Evolutionary conservation across 2,888 invertebrate species (phyloP), one percentile per base, ranked within the genome.

Genomic region (Tortrix viridana): DNA sequence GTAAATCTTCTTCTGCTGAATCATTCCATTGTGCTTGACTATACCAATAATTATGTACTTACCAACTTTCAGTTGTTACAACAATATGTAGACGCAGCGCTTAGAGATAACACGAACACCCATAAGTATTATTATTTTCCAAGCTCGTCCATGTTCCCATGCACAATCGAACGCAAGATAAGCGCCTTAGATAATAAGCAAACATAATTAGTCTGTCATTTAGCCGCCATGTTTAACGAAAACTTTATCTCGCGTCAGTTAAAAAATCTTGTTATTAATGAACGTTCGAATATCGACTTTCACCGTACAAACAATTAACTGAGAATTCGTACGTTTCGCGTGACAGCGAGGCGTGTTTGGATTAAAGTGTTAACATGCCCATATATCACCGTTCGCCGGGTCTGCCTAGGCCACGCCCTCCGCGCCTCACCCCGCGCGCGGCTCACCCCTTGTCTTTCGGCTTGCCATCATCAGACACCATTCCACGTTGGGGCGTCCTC

Each of bases 301-400:
- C 82, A 77, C 81, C 76, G 60, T 69, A 74, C 70, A 81, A 86
- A 86, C 83, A 88, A 88, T 86, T 85, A 85, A 80, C 75, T 18
- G 54, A 54, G 49, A 57, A 65, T 54, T 48, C 55, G 57, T 46
- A 49, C 55, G 22, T 37, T 62, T 62, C 41, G 78, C 85, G 84
- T 87, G 89, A 89, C 89, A 86, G 79, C 83, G 80, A 91, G 91
- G 91, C 90, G 91, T 89, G 89, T 88, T 82, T 84, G 72, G 73
- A 73, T 71, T 70, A 70, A 71, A 84, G 87, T 88, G 89, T 85
- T 88, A 89, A 88, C 86, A 86, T 85, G 86, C 85, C 88, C 87
- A 89, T 90, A 89, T 83, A 88, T 90, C 89, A 89, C 82, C 75
- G 82, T 85, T 84, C 81, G 82, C 89, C 80, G 74, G 82, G 73